A percentile compares a stretch with the other conserved stretches of the same genome.
phyloP scores from a whole-genome alignment of 2,797 vertebrate genomes.

The Semotilus atromaculatus region DNA sequence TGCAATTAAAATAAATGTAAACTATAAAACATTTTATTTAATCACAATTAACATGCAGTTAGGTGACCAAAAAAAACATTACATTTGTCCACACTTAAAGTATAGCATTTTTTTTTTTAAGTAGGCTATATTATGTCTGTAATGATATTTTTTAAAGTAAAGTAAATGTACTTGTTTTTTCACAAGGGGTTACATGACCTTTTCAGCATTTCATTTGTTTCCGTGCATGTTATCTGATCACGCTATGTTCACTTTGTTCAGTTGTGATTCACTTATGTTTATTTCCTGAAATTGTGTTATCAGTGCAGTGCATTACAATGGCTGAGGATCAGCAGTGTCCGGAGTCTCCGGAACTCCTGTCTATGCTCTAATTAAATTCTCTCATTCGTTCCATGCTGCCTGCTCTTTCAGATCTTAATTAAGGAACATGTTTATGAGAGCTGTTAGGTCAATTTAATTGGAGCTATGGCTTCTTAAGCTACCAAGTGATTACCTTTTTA shows the following conservation, averaged over 20 bases:
- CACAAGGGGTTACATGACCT: background rate
- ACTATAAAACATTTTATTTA: background rate
- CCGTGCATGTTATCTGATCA: conserved; percentile 16
- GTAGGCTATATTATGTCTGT: background rate
- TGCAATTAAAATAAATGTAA: background rate
- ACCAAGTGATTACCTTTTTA: conserved; percentile 5
- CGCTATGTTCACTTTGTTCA: conserved; percentile 8
- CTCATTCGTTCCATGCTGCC: conserved; percentile 18
- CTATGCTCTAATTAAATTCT: conserved; percentile 47
- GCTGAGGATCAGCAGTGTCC: conserved; percentile 17
- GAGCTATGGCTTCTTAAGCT: conserved; percentile 12
- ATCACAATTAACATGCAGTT: background rate
- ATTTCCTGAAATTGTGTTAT: conserved; percentile 13
- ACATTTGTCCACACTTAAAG: background rate
- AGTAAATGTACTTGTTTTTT: background rate
- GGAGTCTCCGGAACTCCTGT: conserved; percentile 32
- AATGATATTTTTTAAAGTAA: background rate
- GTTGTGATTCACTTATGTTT: conserved; percentile 18
- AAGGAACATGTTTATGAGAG: conserved; percentile 24
- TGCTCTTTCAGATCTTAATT: conserved; percentile 42
- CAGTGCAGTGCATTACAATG: conserved; percentile 13
- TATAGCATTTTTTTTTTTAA: background rate
- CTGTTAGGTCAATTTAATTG: conserved; percentile 2
- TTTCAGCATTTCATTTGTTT: conserved; percentile 2
- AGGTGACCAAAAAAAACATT: background rate